Base-by-base conservation (phyloP, 2,113 vertebrate genomes). In the Pogona vitticeps region DNA sequence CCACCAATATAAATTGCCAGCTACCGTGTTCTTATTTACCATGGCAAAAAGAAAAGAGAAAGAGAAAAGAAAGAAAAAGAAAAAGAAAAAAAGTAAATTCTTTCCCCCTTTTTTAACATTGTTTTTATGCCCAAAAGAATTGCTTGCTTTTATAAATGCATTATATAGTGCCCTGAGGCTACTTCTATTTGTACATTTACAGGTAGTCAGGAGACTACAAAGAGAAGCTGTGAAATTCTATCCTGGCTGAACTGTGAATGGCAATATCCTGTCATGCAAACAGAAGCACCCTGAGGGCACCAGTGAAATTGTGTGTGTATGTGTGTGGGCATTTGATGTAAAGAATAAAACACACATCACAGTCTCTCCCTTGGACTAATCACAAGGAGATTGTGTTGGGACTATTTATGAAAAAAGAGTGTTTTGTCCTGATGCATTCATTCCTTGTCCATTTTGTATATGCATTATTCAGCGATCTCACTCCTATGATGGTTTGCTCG, bases 181-280 rank as follows among this genome's bases (percentile, higher is more conserved):
- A 46, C 73, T 88, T 92, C 92, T 91, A 20, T 89, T 90, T 94
- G 86, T 91, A 77, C 94, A 91, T 92, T 90, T 91, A 71, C 33
- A 91, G 92, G 92, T 91, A 89, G 80, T 89, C 88, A 90, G 85
- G 81, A 89, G 87, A 91, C 89, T 72, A 91, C 86, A 90, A 91
- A 91, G 87, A 73, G 89, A 91, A 92, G 82, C 90, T 70, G 82
- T 88, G 85, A 81, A 86, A 59, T 20, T 92, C 92, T 52, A 6
- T 71, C 92, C 83, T 5, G 73, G 56, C 18, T 82, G 88, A 92
- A 83, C 89, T 80, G 76, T 20, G 89, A 92, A 88, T 77, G 89
- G 90, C 46, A 90, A 83, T 0, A 31, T 77, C 82, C 84, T 81
- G 73, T 89, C 90, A 92, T 86, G 93, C 88, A 92, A 91, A 90